These are phyloP conservation scores for Lagria hirta DNA, from an alignment of 2,888 invertebrate genomes.

Conservation along the genomic window DNA sequence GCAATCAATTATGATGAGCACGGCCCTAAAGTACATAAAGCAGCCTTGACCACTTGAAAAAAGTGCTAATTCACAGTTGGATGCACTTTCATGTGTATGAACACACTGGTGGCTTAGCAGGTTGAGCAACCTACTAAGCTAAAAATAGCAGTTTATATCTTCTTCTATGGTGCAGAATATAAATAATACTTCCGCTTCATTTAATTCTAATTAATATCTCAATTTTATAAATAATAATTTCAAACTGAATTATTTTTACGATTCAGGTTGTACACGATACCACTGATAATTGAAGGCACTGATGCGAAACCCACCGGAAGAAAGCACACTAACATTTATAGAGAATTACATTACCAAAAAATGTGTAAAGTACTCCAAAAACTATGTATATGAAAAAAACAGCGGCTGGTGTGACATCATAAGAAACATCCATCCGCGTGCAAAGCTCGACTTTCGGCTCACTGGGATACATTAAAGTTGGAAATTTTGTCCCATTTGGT, in stretches of 20 bases:
- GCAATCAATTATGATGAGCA: no score
- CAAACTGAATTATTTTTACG: no score
- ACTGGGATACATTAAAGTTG: slow-evolving; percentile 45
- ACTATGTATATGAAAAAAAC: slow-evolving; percentile 73
- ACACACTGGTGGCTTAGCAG: no score
- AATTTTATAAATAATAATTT: no score
- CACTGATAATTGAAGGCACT: no score
- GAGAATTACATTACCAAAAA: slow-evolving; percentile 65
- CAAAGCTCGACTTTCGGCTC: slow-evolving; percentile 57
- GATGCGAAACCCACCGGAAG: no score
- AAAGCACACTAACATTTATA: not conserved
- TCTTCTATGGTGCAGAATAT: no score
- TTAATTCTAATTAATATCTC: no score
- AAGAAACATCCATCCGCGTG: slow-evolving; percentile 61
- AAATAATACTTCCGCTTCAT: no score
- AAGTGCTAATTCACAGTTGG: slow-evolving; percentile 17
- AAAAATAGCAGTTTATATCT: no score
- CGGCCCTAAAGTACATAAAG: slow-evolving; percentile 1
- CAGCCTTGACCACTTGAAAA: slow-evolving; percentile 14
- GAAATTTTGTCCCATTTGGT: slow-evolving; percentile 54
- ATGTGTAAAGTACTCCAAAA: slow-evolving; percentile 81
- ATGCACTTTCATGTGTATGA: slow-evolving; percentile 14
- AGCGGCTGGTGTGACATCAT: slow-evolving; percentile 66
- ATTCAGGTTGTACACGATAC: no score
- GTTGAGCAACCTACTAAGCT: no score